Base-by-base conservation (phyloP, 2,113 vertebrate genomes). In the Clupea harengus region DNA sequence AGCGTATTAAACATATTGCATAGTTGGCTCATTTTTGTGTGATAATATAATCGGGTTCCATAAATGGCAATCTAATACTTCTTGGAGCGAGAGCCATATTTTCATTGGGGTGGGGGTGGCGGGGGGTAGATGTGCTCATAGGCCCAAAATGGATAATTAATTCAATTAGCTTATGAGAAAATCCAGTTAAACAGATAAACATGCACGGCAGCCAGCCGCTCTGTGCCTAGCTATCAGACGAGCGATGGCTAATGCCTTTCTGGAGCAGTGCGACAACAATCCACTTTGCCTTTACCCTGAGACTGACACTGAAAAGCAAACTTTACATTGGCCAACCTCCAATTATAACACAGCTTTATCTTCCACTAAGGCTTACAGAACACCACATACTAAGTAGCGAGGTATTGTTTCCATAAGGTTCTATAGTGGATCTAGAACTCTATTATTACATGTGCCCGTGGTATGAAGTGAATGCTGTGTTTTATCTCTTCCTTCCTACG, bases 401-500 rank as follows among this genome's bases (percentile, higher is more conserved):
- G 6, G 22, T 5, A 64, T 67, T 28, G 7, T 67, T 67, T 28
- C 64, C 64, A 67, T 67, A 67, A 1, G n/a, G 9, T 67, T 67
- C 64, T 25, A 67, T 67, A 28, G 64, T 67, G n/a, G n/a, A 9
- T n/a, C 64, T 67, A 67, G 0, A 57, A 15, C n/a, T 1, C 64
- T 20, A 67, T 67, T 67, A 25, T 67, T 1, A 10, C n/a, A 25
- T 11, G n/a, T 67, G n/a, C 5, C 20, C 9, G n/a, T 7, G 64
- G 64, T 9, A 67, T 4, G 9, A 11, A 13, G n/a, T 28, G 9
- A 25, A 67, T 67, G n/a, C n/a, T 28, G 7, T 60, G 8, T 28
- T 67, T 67, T 67, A 67, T 67, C n/a, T 11, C 25, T 67, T 67
- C 64, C 64, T 67, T 67, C 64, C 64, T 67, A 67, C 64, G n/a